Evolutionary conservation across 2,797 vertebrate species (phyloP), one percentile per base, ranked within the genome.

Genomic region (Mallotus villosus): DNA sequence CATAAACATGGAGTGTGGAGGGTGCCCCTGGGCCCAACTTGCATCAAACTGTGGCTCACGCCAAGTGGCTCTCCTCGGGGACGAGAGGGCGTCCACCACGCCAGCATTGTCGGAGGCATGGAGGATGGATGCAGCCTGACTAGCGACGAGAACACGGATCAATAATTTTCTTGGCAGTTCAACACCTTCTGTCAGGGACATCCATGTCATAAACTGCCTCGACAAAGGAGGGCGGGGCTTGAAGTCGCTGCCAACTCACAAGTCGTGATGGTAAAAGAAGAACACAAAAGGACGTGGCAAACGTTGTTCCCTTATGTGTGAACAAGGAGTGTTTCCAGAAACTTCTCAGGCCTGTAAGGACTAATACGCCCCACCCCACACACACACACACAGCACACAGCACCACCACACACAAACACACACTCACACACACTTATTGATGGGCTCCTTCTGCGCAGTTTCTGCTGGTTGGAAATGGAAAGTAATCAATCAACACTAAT

Each of bases 101-200:
- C 55, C 49, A 9, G 70, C 49, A 70, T 57, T 78, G 64, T 80
- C 24, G 24, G 65, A 14, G 22, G 67, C 67, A 72, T 65, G 49
- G 49, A 71, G 58, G 75, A 73, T 65, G 59, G 60, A 65, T 2
- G 14, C 21, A n/a, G 79, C 64, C 68, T 29, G 5, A 55, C 74
- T 63, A 58, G 71, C 12, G 8, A 63, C 67, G 76, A 63, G 66
- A 72, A 61, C 9, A 68, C 25, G 60, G 71, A 86, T 85, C 82
- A 72, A 77, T 76, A 67, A 29, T 27, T 67, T 27, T 67, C 68
- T 70, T 72, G 71, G 78, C 70, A 71, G 71, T 62, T 70, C 62
- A 53, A 69, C 25, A n/a, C 41, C 60, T 78, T 68, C 22, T 74
- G 73, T 80, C 78, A 82, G 63, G 69, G 77, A 74, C 68, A 59